Evolutionary conservation across 2,113 vertebrate genomes (phyloP).

Genomic region (Anolis sagrei): DNA sequence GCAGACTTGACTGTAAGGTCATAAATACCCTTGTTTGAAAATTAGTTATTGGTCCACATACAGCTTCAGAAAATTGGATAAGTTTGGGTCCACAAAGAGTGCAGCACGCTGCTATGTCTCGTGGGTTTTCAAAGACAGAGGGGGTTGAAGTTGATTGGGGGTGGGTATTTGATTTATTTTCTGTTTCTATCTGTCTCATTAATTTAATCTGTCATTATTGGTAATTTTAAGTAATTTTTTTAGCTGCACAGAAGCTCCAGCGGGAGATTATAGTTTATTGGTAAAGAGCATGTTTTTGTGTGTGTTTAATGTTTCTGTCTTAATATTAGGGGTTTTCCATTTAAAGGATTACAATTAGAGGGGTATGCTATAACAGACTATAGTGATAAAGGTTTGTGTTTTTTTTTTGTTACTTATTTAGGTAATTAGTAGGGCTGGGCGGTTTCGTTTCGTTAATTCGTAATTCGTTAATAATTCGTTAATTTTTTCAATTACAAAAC

Average conservation of each 20-base stretch:
- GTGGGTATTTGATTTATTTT: too few species aligned
- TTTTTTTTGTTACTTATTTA: background rate
- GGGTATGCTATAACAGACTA: too few species aligned
- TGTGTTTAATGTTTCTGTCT: background rate
- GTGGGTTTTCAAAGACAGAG: background rate
- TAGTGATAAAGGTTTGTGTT: too few species aligned
- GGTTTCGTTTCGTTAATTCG: too few species aligned
- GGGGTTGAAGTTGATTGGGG: background rate
- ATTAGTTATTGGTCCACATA: too few species aligned
- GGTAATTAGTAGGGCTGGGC: constrained; percentile 29
- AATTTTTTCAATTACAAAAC: too few species aligned
- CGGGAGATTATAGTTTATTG: background rate
- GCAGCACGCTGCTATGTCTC: background rate
- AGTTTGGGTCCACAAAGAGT: too few species aligned
- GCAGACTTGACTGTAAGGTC: background rate
- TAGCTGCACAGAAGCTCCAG: background rate
- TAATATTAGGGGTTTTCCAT: background rate
- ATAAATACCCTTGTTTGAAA: background rate
- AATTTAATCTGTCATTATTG: background rate
- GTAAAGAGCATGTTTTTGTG: background rate
- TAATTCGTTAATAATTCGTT: too few species aligned
- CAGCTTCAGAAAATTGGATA: too few species aligned
- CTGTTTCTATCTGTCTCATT: background rate
- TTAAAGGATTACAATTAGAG: background rate
- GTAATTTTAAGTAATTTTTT: background rate